Evolutionary conservation across 1,140 invertebrate species (phyloP), one percentile per base, ranked within the genome.

Genomic region (Carcinoscorpius rotundicauda): DNA sequence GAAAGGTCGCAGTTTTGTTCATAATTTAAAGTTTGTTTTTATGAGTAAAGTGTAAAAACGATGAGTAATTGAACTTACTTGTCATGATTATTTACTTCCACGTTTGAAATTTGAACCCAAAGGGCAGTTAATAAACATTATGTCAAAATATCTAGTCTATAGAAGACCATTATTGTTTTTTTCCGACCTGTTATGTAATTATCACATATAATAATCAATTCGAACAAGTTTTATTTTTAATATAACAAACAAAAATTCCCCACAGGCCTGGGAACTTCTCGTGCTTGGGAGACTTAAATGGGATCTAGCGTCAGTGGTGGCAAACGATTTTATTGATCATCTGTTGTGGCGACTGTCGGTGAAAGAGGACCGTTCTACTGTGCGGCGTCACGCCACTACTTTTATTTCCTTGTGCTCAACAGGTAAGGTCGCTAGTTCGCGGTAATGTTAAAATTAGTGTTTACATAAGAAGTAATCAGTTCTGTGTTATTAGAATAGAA

Each of bases 321-420:
- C 71, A 5, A 71, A 64, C 53, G 70, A 70, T 57, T 68, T 71
- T 52, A 57, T 73, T 49, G 68, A 73, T 55, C 71, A 72, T 11
- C 60, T 73, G 55, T 59, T 71, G 48, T 49, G 51, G 10, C 66
- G 63, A 49, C 55, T 72, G 49, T 53, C 61, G 29, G 60, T 64
- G 11, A 64, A 61, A 58, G 10, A 63, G 52, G 58, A 71, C 49
- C 55, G 29, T 29, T 29, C 29, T 29, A 29, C 29, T 29, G 63
- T 71, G 6, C 57, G 81, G 70, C 82, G 83, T 74, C 86, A 89
- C 73, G 85, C 87, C n/a, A 84, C 87, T 69, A 89, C 86, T 9
- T 87, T 90, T 77, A 86, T 89, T 68, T 82, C 87, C 5, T 80
- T 89, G 52, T 88, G 87, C 68, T 84, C 85, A 51, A 85, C 86